Evolutionary conservation across 2,888 invertebrate genomes (phyloP).

Genomic region (Pecten maximus): DNA sequence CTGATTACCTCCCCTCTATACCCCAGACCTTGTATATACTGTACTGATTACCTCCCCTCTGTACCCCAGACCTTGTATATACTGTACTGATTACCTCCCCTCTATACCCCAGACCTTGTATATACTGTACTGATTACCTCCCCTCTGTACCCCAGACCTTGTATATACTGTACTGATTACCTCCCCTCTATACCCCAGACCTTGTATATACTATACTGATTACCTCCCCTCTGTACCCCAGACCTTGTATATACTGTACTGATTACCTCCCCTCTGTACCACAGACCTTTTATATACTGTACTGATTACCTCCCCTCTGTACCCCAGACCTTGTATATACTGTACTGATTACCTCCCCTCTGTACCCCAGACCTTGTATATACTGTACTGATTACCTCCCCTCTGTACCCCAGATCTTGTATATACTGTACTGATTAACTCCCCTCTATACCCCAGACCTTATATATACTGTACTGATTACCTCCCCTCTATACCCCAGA

Average conservation of each 20-base stretch:
- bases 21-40: too few relatives aligned
- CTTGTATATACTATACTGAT: neutral
- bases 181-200: slow-evolving; percentile 83
- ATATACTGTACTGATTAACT: too few relatives aligned
- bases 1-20: neutral
- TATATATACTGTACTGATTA: neutral
- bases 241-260: slow-evolving; percentile 40
- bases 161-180: slow-evolving; percentile 86
- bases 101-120: too few relatives aligned
- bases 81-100: neutral
- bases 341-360: slow-evolving; percentile 83
- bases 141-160: slow-evolving; percentile 75
- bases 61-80: neutral
- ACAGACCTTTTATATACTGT: slow-evolving; percentile 84
- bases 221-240: neutral
- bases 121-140: slow-evolving; percentile 82
- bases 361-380: slow-evolving; percentile 79
- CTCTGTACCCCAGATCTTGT: neutral
- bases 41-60: neutral
- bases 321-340: neutral
- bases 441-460: neutral
- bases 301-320: slow-evolving; percentile 73
- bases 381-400: slow-evolving; percentile 22
- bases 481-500: neutral
- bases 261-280: slow-evolving; percentile 84